Conservation (phyloP, 2,888 invertebrate species). For the Dendrolimus pini region DNA sequence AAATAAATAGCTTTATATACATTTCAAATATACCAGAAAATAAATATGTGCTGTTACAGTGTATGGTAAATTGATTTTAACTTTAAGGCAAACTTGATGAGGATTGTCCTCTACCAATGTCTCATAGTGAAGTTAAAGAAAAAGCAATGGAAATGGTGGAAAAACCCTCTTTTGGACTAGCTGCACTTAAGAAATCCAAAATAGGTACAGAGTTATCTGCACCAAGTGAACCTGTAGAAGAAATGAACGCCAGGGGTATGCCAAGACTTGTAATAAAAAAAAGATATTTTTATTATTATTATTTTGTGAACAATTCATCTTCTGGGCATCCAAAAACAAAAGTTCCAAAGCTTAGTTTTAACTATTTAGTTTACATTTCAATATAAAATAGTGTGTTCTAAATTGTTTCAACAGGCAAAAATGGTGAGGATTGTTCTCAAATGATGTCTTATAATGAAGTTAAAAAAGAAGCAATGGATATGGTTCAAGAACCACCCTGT, state of each 20-base stretch:
- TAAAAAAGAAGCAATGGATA: slow-evolving; percentile 78
- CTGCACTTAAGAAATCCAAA: slow-evolving; percentile 86
- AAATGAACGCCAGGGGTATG: slow-evolving; percentile 91
- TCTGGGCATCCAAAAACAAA: too few relatives aligned
- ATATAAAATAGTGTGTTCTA: too few relatives aligned
- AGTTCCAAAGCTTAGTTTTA: too few relatives aligned
- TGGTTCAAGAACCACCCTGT: slow-evolving; percentile 80
- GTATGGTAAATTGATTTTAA: slow-evolving; percentile 13
- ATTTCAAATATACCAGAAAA: too few relatives aligned
- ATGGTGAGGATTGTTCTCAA: slow-evolving; percentile 41
- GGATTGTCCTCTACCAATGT: slow-evolving; percentile 63
- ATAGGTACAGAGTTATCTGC: slow-evolving; percentile 84
- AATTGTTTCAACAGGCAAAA: slow-evolving; percentile 34
- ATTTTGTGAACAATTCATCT: slow-evolving; percentile 79
- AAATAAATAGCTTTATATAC: too few relatives aligned
- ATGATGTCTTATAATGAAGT: slow-evolving; percentile 48
- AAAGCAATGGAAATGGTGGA: too few relatives aligned
- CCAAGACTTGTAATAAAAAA: slow-evolving; percentile 84
- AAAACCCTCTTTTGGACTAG: slow-evolving; percentile 79
- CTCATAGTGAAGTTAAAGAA: slow-evolving; percentile 18
- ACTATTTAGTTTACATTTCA: too few relatives aligned
- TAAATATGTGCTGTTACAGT: too few relatives aligned
- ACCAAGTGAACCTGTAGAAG: slow-evolving; percentile 75
- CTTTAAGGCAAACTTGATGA: slow-evolving; percentile 51
- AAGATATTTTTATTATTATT: slow-evolving; percentile 92